A percentile compares a stretch with the other conserved stretches of the same genome.
These are phyloP conservation scores for Neoarius graeffei DNA, from an alignment of 2,113 vertebrate genomes.

Conservation along the genomic window DNA sequence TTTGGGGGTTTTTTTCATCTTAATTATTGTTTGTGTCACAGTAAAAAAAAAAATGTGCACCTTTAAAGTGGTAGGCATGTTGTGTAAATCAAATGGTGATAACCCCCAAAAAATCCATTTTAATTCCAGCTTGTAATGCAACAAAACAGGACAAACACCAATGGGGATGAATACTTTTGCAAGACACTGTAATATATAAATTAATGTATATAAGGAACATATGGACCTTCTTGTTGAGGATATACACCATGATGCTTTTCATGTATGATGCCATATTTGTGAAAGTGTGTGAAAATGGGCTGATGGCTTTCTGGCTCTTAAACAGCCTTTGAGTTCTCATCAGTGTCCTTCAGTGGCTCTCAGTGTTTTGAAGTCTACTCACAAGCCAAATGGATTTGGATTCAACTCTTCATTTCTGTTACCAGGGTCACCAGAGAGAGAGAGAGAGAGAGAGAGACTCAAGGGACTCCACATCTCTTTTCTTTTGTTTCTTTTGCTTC, in stretches of 20 bases:
- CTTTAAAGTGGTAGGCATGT: no score
- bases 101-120: no score
- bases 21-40: no score
- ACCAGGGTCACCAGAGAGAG: slow-evolving; percentile 11
- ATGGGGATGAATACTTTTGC: no score
- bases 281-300: slow-evolving; percentile 34
- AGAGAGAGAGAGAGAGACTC: not conserved
- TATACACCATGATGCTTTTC: not conserved
- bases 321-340: slow-evolving; percentile 36
- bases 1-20: no score
- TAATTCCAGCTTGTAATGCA: no score
- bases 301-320: slow-evolving; percentile 24
- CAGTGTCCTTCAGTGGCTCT: slow-evolving; percentile 1
- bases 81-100: no score
- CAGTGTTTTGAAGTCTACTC: slow-evolving; percentile 46
- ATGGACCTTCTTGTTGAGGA: not conserved
- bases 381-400: slow-evolving; percentile 43
- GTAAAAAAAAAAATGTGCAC: no score
- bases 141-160: no score
- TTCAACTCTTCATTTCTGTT: slow-evolving; percentile 24
- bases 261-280: not conserved
- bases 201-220: not conserved
- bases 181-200: not conserved
- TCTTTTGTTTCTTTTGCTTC: not conserved
- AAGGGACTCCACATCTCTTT: not conserved